Conservation (phyloP, 1,140 invertebrate genomes). For the Leptonema lineaticorne region DNA sequence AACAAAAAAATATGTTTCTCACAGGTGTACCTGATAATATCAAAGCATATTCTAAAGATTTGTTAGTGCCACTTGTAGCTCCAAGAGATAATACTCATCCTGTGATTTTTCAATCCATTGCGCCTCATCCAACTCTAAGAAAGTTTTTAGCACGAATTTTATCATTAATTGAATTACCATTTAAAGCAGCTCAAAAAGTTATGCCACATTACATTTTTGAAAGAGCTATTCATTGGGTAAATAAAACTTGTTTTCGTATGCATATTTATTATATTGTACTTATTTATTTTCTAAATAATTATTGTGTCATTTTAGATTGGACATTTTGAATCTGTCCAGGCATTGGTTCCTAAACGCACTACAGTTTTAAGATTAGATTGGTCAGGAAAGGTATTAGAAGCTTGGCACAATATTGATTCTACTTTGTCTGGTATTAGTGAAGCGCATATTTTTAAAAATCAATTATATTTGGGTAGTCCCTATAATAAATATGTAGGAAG, state of each 20-base stretch:
- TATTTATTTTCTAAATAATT: conserved; percentile 19
- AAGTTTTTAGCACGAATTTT: conserved; percentile 62
- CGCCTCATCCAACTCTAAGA: conserved; percentile 59
- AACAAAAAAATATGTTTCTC: conserved; percentile 29
- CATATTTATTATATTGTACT: conserved; percentile 7
- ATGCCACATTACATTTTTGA: conserved; percentile 62
- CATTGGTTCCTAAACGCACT: conserved; percentile 46
- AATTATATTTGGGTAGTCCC: conserved; percentile 64
- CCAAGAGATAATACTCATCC: conserved; percentile 57
- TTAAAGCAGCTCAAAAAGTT: conserved; percentile 58
- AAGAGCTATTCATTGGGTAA: conserved; percentile 57
- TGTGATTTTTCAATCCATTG: conserved; percentile 52
- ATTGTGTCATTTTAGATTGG: conserved; percentile 54
- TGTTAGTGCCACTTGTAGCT: conserved; percentile 63
- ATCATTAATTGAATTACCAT: conserved; percentile 58
- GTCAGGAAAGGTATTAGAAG: conserved; percentile 66
- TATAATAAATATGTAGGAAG: conserved; percentile 66
- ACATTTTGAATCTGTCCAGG: conserved; percentile 46
- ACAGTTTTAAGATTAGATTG: conserved; percentile 64
- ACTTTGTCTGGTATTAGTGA: conserved; percentile 58
- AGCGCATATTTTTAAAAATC: conserved; percentile 60
- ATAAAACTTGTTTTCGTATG: conserved; percentile 46
- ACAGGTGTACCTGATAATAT: conserved; percentile 74
- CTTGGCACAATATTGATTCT: conserved; percentile 58
- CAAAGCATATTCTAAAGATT: conserved; percentile 61